Conservation (phyloP, 2,888 invertebrate species). For the Drosophila anceps region DNA sequence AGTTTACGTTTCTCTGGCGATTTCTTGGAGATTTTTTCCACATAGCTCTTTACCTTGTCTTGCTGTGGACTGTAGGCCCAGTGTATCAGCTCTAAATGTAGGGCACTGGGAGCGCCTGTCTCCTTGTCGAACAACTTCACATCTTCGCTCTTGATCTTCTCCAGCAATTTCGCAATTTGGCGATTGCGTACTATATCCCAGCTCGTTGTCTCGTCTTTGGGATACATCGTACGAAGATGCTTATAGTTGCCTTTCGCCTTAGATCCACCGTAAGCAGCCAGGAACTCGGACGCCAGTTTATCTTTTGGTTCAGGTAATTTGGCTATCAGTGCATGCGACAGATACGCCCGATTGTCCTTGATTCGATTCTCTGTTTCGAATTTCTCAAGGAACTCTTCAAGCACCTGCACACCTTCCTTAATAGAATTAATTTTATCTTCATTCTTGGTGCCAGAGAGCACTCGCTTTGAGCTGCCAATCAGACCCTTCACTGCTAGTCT, state of each 20-base stretch:
- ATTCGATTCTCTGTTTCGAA: conserved; percentile 89
- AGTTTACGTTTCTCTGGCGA: conserved; percentile 67
- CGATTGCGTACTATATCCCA: conserved; percentile 92
- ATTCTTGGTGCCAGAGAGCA: conserved; percentile 91
- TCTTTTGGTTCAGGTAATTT: conserved; percentile 87
- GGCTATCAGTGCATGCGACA: conserved; percentile 88
- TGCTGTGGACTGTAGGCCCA: conserved; percentile 92
- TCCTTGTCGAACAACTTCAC: conserved; percentile 88
- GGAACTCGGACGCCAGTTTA: conserved; percentile 87
- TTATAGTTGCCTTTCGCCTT: conserved; percentile 87
- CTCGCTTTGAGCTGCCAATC: conserved; percentile 90
- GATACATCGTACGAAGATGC: conserved; percentile 88
- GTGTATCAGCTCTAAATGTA: conserved; percentile 89
- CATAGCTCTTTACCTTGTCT: conserved; percentile 88
- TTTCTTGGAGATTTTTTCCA: conserved; percentile 82
- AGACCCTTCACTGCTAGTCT: conserved; percentile 90
- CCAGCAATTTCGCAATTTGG: conserved; percentile 87
- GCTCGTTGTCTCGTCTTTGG: conserved; percentile 87
- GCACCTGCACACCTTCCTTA: conserved; percentile 89
- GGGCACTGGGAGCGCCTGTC: conserved; percentile 89
- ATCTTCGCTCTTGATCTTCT: conserved; percentile 87
- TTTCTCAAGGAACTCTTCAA: conserved; percentile 91
- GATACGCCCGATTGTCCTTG: conserved; percentile 90
- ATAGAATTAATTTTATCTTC: conserved; percentile 91
- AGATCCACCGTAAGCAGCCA: conserved; percentile 90